These are phyloP conservation scores for Leguminivora glycinivorella DNA, from an alignment of 1,140 invertebrate genomes.

Conservation along the genomic window DNA sequence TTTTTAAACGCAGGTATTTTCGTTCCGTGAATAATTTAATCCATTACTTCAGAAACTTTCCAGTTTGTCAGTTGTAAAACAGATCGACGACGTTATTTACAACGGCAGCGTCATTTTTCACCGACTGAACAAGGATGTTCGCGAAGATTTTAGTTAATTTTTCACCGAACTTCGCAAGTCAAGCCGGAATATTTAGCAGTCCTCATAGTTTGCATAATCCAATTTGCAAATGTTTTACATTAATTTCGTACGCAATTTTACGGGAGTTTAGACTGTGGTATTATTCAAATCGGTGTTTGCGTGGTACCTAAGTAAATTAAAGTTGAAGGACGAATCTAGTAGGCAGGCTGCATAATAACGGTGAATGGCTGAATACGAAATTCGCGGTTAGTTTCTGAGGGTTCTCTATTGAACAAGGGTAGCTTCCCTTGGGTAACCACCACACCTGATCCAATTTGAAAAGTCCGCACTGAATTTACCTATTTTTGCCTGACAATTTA, in stretches of 20 bases:
- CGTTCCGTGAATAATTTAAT: background rate
- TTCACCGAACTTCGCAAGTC: background rate
- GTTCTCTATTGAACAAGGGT: conserved; percentile 51
- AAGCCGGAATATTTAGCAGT: conserved; percentile 41
- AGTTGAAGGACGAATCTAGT: conserved; percentile 40
- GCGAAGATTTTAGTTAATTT: conserved; percentile 25
- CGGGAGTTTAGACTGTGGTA: conserved; percentile 37
- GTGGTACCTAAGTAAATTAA: conserved; percentile 56
- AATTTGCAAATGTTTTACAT: conserved; percentile 41
- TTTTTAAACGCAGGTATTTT: too few species aligned
- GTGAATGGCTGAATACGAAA: conserved; percentile 53
- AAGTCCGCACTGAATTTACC: conserved; percentile 2
- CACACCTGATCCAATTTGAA: background rate
- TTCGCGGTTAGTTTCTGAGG: conserved; percentile 46
- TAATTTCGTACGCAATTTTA: conserved; percentile 42
- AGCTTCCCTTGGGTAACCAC: background rate
- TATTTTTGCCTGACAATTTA: background rate
- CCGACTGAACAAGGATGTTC: background rate
- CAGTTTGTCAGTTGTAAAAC: conserved; percentile 14
- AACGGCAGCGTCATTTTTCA: background rate
- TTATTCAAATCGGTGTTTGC: conserved; percentile 54
- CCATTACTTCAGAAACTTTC: background rate
- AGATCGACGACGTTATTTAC: conserved; percentile 14
- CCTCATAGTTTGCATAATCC: conserved; percentile 40
- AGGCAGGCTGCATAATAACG: conserved; percentile 49